phyloP scores from a whole-genome alignment of 2,113 vertebrate species.

The Chionodraco myersi region DNA sequence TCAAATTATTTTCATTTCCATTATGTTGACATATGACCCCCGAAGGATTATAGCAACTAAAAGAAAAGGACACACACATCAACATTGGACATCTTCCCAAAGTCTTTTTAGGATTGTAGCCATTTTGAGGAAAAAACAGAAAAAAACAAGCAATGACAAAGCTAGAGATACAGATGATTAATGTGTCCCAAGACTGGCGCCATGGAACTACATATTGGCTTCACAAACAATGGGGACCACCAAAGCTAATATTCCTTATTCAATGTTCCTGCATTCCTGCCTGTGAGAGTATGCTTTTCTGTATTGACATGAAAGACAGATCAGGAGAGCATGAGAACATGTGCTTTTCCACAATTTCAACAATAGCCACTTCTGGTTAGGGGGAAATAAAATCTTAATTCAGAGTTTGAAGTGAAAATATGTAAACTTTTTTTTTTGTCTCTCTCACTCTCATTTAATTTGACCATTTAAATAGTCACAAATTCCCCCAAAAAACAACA shows the following conservation, averaged over 20 bases:
- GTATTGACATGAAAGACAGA: not conserved
- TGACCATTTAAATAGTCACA: too few species aligned
- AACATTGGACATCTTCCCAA: not conserved
- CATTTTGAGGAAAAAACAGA: constrained; percentile 13
- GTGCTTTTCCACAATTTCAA: not conserved
- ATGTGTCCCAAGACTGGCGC: constrained; percentile 39
- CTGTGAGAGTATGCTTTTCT: constrained; percentile 1
- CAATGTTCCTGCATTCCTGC: constrained; percentile 14
- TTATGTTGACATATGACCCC: not conserved
- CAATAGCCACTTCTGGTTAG: too few species aligned
- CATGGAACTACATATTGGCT: constrained; percentile 22
- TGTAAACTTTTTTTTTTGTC: too few species aligned
- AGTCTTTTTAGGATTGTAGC: constrained; percentile 19
- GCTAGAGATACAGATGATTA: constrained; percentile 32
- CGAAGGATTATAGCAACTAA: not conserved
- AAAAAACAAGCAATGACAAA: constrained; percentile 36
- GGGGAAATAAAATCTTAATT: too few species aligned
- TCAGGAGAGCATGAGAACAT: not conserved
- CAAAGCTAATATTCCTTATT: constrained; percentile 43
- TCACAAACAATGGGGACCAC: constrained; percentile 18
- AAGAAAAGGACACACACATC: constrained; percentile 16
- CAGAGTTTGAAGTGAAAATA: too few species aligned
- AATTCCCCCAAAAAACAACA: too few species aligned
- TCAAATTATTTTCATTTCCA: constrained; percentile 1
- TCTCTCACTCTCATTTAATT: too few species aligned